Evolutionary conservation across 2,113 vertebrate genomes (phyloP).

Genomic region (Oryctolagus cuniculus): DNA sequence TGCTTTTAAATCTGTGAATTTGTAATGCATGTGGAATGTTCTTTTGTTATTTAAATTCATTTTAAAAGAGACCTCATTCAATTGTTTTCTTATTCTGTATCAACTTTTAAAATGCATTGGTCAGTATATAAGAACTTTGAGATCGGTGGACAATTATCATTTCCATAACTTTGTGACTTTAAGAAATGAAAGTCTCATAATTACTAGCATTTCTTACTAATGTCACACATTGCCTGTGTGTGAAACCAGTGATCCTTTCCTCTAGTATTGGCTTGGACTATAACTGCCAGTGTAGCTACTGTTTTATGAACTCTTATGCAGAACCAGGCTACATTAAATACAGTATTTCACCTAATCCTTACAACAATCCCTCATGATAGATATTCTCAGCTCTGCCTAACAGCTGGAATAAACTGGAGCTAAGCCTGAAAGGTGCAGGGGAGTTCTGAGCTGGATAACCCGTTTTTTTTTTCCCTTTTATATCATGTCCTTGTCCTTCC

Average conservation of each 20-base stretch:
- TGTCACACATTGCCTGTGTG: not conserved
- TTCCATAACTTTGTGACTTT: not conserved
- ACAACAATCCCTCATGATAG: fast-evolving
- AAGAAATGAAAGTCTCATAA: not conserved
- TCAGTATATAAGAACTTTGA: not conserved
- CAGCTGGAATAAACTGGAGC: not conserved
- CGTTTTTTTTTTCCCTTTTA: not conserved
- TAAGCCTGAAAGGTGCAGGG: not conserved
- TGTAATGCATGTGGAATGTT: not conserved
- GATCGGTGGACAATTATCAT: not conserved
- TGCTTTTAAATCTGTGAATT: not conserved
- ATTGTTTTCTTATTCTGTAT: slow-evolving; percentile 22
- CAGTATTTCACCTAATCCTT: not conserved
- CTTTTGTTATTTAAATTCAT: not conserved
- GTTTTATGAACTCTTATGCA: not conserved
- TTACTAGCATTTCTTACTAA: not conserved
- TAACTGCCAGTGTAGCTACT: not conserved
- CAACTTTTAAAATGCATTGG: slow-evolving; percentile 25
- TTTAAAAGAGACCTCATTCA: not conserved
- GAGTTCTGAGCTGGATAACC: not conserved
- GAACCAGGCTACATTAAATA: not conserved
- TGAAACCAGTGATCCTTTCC: not conserved
- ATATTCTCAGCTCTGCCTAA: not conserved
- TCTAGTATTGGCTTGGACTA: not conserved
- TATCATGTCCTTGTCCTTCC: not conserved